Conservation (phyloP, 2,797 vertebrate species). For the Dipus sagitta region DNA sequence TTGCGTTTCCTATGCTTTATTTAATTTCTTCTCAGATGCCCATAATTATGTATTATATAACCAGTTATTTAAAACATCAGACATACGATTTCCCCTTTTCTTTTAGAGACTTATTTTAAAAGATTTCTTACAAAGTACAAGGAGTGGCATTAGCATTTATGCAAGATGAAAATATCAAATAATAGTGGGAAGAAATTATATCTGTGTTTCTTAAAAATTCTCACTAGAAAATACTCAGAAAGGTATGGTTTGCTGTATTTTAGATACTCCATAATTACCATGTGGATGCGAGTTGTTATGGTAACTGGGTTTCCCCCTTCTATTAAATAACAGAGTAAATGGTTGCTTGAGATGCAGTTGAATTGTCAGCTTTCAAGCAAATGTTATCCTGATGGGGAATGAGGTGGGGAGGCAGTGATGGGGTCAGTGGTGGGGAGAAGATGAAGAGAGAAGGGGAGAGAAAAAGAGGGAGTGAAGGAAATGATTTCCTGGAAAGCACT, state of each 20-base stretch:
- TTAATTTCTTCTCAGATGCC: conserved; percentile 9
- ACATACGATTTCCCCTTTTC: conserved; percentile 25
- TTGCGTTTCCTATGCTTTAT: conserved; percentile 39
- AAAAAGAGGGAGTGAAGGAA: background rate
- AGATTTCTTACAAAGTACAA: conserved; percentile 41
- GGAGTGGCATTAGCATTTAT: conserved; percentile 24
- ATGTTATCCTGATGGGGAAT: conserved; percentile 69
- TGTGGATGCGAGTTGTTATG: conserved; percentile 82
- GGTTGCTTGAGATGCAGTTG: conserved; percentile 75
- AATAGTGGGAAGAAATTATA: conserved; percentile 66
- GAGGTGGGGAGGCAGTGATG: background rate
- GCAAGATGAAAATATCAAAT: conserved; percentile 55
- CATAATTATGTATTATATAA: background rate
- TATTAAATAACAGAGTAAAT: conserved; percentile 83
- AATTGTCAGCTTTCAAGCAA: conserved; percentile 81
- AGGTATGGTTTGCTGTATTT: conserved; percentile 78
- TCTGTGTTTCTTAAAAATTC: conserved; percentile 72
- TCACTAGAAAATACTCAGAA: conserved; percentile 76
- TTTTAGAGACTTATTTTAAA: conserved; percentile 53
- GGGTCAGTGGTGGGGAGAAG: background rate
- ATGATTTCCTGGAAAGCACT: conserved; percentile 34
- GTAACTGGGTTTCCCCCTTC: conserved; percentile 78
- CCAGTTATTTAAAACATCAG: conserved; percentile 60
- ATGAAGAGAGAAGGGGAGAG: background rate
- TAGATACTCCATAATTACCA: conserved; percentile 80